Base-by-base conservation (phyloP, 1,140 invertebrate species). In the Pogonomyrmex barbatus region DNA sequence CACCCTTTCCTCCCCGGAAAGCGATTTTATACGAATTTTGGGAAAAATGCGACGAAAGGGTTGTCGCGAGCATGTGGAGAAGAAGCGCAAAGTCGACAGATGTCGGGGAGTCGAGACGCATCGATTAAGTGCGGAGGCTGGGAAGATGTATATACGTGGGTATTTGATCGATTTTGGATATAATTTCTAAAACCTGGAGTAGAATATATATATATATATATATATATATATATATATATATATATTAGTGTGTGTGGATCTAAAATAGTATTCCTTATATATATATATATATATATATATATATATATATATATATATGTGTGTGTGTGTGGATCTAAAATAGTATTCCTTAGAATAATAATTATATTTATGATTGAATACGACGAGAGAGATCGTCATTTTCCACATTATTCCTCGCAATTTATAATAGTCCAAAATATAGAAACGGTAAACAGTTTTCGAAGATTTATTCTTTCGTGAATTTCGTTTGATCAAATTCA, bases 41-140 rank as follows among this genome's bases (percentile, higher is more conserved):
- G 24, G 70, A 33, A 88, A 88, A 89, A 77, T 10, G 45, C 71
- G 54, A 24, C 54, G 36, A 83, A 89, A 87, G 88, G 88, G 88
- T 89, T 89, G 8, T 42, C 50, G 45, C 30, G 68, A n/a, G 39
- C 68, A n/a, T 30, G 36, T 58, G 24, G 54, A 60, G 45, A 78
- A 71, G 68, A 45, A 71, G 56, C 36, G 70, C 47, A 54, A 85
- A 60, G 79, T 87, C 85, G 89, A 85, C 89, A 90, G 89, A 90
- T 90, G 89, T 85, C 85, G 42, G 30, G 83, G 24, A 24, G n/a
- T 79, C 50, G 77, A 65, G 84, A 81, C 33, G 76, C 84, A 85
- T 85, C 84, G 84, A 83, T 83, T 83, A 83, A 82, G 56, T 54
- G 79, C 54, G 79, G 54, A 60, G 30, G 65, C 67, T 58, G 56